phyloP scores from a whole-genome alignment of 2,888 invertebrate genomes.

The Platerodrilus igneus region DNA sequence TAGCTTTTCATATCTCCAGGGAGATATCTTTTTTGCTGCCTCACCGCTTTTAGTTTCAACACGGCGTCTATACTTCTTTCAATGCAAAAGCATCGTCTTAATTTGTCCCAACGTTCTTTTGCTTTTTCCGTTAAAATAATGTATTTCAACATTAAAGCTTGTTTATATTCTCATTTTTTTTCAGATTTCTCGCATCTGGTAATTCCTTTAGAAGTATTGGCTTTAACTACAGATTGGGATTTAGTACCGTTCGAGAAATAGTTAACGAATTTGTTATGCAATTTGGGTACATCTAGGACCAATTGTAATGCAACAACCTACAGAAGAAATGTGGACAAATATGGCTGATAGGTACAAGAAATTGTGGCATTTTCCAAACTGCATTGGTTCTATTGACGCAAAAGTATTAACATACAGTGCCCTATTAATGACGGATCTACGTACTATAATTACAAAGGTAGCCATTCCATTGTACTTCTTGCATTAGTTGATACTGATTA shows the following conservation, averaged over 20 bases:
- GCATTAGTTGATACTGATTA: conserved; percentile 4
- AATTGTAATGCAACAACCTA: conserved; percentile 29
- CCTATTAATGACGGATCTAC: too few species aligned
- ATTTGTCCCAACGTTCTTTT: conserved; percentile 11
- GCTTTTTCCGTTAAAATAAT: conserved; percentile 25
- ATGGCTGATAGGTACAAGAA: conserved; percentile 21
- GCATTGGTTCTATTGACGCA: conserved; percentile 12
- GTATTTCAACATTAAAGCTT: conserved; percentile 27
- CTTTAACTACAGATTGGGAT: conserved; percentile 32
- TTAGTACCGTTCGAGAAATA: conserved; percentile 29
- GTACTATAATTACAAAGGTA: too few species aligned
- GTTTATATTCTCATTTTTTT: neutral
- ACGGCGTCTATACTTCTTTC: conserved; percentile 5
- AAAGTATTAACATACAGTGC: conserved; percentile 18
- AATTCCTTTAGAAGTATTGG: neutral
- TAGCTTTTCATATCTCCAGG: conserved; percentile 14
- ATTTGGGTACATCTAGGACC: conserved; percentile 27
- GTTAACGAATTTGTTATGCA: too few species aligned
- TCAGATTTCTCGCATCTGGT: too few species aligned
- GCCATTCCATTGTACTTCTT: conserved; percentile 22
- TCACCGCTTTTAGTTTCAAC: conserved; percentile 8
- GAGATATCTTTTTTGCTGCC: conserved; percentile 3
- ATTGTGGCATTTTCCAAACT: conserved; percentile 26
- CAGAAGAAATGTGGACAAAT: conserved; percentile 23
- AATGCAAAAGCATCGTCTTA: too few species aligned